Base-by-base conservation (phyloP, 2,113 vertebrate species). In the Heteronetta atricapilla region DNA sequence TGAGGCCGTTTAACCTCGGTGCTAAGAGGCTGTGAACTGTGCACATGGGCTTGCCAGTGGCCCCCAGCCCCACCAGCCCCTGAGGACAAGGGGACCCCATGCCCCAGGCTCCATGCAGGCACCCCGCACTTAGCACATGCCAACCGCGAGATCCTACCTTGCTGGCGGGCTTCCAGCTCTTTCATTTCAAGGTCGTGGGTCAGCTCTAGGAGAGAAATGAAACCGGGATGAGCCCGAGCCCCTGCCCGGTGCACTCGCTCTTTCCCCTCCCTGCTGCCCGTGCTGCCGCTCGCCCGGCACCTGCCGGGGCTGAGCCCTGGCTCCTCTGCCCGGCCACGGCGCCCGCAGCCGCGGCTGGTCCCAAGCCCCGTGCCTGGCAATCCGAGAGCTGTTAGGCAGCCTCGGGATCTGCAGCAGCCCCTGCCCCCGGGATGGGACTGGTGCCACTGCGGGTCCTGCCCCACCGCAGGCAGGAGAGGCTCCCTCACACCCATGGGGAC, bases 161-260 rank as follows among this genome's bases (percentile, higher is more conserved):
- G 98, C 88, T 98, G 98, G 19, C 86, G 97, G 25, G 95, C 93
- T 77, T 98, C 98, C 73, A 97, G 94, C 74, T 98, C 97, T 79
- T 98, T 98, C 40, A 96, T 95, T 88, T 98, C 98, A 91, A 98
- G 95, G 78, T 98, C 98, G 64, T 94, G 98, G 42, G 97, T 98
- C 86, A 98, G 96, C 95, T 98, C 98, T 98, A 93, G 20, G 74
- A 93, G 67, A 86, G 85, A 96, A 93, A 96, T 6, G 58, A 26
- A 36, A 59, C 8, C 14, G 73, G 56, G 44, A 26, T 96, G 88
- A 95, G 62, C 26, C 50, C 50, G 12, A 25, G 50, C 50, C 50
- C 50, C 50, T 26, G 23, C 25, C 10, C 62, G 8, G 60, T 34
- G 14, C 59, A 36, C 13, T 48, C 59, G 22, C 60, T 63, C 60